These are phyloP conservation scores for Calyptommatus sinebrachiatus DNA, from an alignment of 2,113 vertebrate species.

Conservation along the genomic window DNA sequence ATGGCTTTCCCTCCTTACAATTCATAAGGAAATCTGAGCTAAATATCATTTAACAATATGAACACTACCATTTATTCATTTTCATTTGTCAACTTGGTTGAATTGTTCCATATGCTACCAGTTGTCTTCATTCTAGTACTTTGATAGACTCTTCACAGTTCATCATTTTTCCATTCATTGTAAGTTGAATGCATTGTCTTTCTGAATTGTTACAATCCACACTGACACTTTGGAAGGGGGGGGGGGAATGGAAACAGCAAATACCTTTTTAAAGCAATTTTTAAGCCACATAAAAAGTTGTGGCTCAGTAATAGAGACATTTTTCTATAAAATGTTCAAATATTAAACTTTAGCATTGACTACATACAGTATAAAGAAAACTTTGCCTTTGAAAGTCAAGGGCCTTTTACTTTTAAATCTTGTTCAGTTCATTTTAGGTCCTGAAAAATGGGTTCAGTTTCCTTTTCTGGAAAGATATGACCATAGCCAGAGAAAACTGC, in stretches of 20 bases:
- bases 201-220: no score
- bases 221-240: no score
- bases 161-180: neutral
- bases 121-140: neutral
- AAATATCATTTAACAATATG: neutral
- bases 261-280: no score
- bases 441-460: no score
- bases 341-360: neutral
- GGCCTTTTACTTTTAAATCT: no score
- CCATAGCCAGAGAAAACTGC: no score
- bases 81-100: neutral
- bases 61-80: neutral
- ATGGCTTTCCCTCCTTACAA: constrained; percentile 4
- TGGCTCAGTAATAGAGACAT: neutral
- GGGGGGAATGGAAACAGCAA: no score
- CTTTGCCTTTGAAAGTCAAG: neutral
- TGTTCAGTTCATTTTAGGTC: no score
- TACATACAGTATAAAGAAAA: neutral
- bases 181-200: neutral
- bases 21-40: neutral
- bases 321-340: neutral
- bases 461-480: no score
- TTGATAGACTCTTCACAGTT: neutral
- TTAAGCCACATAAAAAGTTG: neutral
- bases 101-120: neutral